A percentile compares a stretch with the other conserved stretches of the same genome.
Conservation (phyloP, 2,113 vertebrate species). For the Chionomys nivalis region DNA sequence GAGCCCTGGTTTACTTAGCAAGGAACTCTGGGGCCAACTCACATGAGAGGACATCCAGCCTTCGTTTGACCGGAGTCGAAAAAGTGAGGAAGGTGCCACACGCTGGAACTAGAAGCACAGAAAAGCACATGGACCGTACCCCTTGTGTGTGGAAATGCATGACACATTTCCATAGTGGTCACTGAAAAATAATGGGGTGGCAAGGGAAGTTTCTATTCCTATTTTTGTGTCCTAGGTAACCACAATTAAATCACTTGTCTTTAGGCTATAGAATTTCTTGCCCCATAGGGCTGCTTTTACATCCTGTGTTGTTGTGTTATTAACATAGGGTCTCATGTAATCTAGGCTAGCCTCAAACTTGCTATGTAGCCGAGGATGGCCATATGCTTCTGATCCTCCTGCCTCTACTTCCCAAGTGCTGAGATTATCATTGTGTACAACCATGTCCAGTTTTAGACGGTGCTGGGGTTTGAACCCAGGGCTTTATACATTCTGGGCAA, state of each 20-base stretch:
- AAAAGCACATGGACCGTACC: neutral
- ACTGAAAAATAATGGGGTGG: neutral
- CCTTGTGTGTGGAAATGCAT: neutral
- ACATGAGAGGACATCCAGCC: neutral
- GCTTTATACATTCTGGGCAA: neutral
- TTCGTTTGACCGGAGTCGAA: neutral
- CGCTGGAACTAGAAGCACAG: neutral
- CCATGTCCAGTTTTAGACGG: neutral
- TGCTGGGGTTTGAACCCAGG: neutral
- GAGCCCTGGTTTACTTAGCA: constrained; percentile 33
- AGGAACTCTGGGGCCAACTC: neutral
- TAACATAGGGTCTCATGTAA: neutral
- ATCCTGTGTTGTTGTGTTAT: neutral
- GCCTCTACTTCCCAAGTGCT: neutral
- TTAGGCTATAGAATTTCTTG: constrained; percentile 24
- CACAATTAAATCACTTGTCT: neutral
- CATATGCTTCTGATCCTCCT: neutral
- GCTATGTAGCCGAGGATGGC: neutral
- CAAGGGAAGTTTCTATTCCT: neutral
- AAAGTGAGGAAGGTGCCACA: neutral
- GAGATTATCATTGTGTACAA: no score
- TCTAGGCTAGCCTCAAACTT: neutral
- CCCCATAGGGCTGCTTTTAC: neutral
- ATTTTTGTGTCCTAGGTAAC: constrained; percentile 18
- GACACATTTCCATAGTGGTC: neutral